phyloP scores from a whole-genome alignment of 2,113 vertebrate species.

The Paramisgurnus dabryanus region DNA sequence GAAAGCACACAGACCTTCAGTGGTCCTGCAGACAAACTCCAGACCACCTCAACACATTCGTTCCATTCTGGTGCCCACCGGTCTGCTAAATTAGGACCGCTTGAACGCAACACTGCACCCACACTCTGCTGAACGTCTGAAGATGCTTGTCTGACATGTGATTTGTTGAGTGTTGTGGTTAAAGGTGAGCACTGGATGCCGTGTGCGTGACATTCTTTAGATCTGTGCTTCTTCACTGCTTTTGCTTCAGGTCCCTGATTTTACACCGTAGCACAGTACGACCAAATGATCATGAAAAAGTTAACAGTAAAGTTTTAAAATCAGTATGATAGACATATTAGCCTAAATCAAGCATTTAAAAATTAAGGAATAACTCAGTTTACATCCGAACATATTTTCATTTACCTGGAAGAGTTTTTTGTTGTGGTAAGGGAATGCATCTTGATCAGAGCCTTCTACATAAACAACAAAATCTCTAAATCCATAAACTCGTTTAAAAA shows the following conservation, averaged over 20 bases:
- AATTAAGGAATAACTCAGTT: no score
- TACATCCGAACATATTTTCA: no score
- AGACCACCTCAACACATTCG: slow-evolving; percentile 8
- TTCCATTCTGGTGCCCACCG: neutral
- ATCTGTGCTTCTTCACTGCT: neutral
- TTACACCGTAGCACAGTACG: no score
- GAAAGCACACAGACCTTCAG: slow-evolving; percentile 27
- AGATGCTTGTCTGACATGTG: slow-evolving; percentile 62
- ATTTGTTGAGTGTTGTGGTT: slow-evolving; percentile 78
- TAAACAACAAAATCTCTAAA: no score
- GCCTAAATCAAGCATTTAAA: no score
- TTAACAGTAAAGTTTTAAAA: no score
- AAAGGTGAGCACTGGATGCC: slow-evolving; percentile 77
- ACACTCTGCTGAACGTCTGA: slow-evolving; percentile 1
- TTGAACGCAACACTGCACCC: neutral
- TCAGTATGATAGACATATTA: no score
- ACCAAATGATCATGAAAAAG: no score
- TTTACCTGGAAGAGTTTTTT: no score
- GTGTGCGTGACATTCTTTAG: slow-evolving; percentile 61
- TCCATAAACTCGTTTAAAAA: no score
- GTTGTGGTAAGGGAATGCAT: no score
- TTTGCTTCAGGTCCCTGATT: neutral
- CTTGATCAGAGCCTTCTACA: no score
- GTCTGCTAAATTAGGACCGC: neutral
- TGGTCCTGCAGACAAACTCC: slow-evolving; percentile 41